Evolutionary conservation across 2,113 vertebrate species (phyloP).

Genomic region (Embiotoca jacksoni): DNA sequence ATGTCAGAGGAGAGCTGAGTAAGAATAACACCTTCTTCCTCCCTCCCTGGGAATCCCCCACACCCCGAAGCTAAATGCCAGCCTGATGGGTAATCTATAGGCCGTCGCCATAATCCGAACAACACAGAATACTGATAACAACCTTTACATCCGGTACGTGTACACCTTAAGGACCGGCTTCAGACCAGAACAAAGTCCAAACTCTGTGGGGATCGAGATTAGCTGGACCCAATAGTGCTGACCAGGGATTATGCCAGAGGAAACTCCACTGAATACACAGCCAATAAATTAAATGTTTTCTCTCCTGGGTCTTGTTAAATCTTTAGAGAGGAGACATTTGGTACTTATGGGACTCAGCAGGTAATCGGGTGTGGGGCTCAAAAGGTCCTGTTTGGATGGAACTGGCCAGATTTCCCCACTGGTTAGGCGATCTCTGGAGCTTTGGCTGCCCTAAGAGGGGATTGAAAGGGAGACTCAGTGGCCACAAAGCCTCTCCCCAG

Average conservation of each 20-base stretch:
- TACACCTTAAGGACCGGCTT: conserved; percentile 4
- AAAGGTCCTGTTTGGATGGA: conserved; percentile 64
- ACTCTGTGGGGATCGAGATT: conserved; percentile 36
- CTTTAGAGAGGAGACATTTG: conserved; percentile 66
- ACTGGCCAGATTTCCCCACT: conserved; percentile 56
- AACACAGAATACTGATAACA: conserved; percentile 31
- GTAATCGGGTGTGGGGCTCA: conserved; percentile 56
- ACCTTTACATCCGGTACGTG: background rate
- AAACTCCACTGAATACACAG: conserved; percentile 47
- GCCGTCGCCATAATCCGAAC: conserved; percentile 24
- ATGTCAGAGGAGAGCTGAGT: conserved; percentile 13
- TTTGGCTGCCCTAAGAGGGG: conserved; percentile 60
- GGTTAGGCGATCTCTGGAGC: conserved; percentile 62
- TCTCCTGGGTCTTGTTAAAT: conserved; percentile 55
- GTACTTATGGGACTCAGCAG: conserved; percentile 58
- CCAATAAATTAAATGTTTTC: conserved; percentile 48
- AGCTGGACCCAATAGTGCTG: conserved; percentile 33
- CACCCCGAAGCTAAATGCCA: conserved; percentile 46
- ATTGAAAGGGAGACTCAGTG: conserved; percentile 65
- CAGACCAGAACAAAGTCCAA: conserved; percentile 15
- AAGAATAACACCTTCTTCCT: background rate
- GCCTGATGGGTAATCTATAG: conserved; percentile 49
- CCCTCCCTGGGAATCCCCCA: background rate
- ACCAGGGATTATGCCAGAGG: conserved; percentile 42
- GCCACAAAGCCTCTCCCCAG: conserved; percentile 62